A percentile compares a stretch with the other conserved stretches of the same genome.
These are phyloP conservation scores for Balanococcus diminutus DNA, from an alignment of 2,888 invertebrate species.

Conservation along the genomic window DNA sequence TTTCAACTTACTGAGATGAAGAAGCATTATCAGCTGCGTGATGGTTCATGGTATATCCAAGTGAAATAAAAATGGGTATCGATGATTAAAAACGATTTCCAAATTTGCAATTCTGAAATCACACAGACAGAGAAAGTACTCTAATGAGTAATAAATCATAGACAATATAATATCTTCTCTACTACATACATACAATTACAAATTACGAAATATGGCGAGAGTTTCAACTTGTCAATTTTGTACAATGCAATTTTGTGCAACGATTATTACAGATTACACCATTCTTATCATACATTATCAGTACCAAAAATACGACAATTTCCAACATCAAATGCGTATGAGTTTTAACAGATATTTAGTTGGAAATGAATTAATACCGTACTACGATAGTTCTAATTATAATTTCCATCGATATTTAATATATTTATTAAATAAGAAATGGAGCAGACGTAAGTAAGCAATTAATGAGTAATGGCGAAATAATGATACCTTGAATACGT, in stretches of 20 bases:
- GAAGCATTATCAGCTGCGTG: conserved; percentile 43
- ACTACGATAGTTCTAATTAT: background rate
- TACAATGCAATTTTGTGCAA: background rate
- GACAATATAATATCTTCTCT: background rate
- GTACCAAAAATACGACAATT: background rate
- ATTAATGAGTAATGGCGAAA: conserved; percentile 9
- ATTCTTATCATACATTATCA: conserved; percentile 8
- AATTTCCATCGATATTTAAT: background rate
- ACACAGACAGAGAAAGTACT: background rate
- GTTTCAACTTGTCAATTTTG: background rate
- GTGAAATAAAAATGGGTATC: background rate
- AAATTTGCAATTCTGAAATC: background rate
- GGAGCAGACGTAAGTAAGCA: conserved; percentile 5
- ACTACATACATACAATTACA: background rate
- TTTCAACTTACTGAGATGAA: conserved; percentile 45
- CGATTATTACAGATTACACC: background rate
- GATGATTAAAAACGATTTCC: background rate
- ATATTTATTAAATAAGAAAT: background rate
- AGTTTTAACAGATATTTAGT: background rate
- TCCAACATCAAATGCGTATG: background rate
- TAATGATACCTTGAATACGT: background rate
- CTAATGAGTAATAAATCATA: background rate
- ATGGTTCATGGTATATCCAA: conserved; percentile 13
- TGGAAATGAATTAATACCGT: background rate
- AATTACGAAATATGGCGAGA: background rate